Evolutionary conservation across 2,797 vertebrate species (phyloP).

Genomic region (Chaetodon trifasciatus): DNA sequence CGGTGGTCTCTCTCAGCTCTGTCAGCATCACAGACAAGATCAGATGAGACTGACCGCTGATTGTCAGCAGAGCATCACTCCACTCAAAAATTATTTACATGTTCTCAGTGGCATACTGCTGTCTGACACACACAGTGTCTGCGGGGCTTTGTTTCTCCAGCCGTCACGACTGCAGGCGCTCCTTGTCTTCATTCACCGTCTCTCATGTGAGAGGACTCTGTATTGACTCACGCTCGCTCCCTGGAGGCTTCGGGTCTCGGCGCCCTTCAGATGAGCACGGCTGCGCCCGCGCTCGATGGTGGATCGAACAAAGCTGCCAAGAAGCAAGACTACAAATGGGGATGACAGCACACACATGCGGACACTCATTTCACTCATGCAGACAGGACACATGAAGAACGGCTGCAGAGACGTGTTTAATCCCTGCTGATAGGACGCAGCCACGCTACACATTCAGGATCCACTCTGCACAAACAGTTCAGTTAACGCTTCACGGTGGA

Average conservation of each 20-base stretch:
- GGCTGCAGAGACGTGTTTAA: too few relatives aligned
- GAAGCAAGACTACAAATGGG: neutral
- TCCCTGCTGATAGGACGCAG: too few relatives aligned
- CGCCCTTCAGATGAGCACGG: neutral
- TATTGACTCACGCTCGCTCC: neutral
- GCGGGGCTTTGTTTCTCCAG: neutral
- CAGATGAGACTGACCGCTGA: neutral
- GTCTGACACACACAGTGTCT: neutral
- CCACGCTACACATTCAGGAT: too few relatives aligned
- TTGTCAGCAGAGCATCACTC: neutral
- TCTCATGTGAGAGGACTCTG: neutral
- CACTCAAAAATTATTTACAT: too few relatives aligned
- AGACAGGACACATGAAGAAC: too few relatives aligned
- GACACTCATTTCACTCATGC: neutral
- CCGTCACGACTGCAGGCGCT: conserved; percentile 1
- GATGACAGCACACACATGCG: too few relatives aligned
- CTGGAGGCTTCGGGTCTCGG: neutral
- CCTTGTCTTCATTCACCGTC: neutral
- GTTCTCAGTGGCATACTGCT: neutral
- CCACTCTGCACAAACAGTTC: too few relatives aligned
- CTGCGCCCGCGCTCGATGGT: neutral
- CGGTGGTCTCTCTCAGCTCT: too few relatives aligned
- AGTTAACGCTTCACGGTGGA: neutral
- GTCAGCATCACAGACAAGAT: too few relatives aligned
- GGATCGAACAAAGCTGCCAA: neutral